Evolutionary conservation across 1,140 invertebrate genomes (phyloP).

Genomic region (Pentalonia nigronervosa): DNA sequence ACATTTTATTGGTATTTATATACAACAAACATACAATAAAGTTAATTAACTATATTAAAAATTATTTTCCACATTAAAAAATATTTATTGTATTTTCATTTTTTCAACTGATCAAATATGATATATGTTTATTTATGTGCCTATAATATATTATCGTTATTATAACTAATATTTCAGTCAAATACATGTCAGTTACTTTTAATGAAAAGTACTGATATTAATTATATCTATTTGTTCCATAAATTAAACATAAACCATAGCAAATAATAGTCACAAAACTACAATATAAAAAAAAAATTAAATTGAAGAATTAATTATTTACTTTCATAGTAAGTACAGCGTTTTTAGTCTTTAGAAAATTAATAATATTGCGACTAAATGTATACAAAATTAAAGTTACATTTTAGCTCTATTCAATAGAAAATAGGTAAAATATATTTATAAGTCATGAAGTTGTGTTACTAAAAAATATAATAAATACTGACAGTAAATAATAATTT

Average conservation of each 20-base stretch:
- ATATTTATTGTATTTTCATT: background rate
- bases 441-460: background rate
- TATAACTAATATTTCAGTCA: background rate
- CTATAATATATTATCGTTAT: background rate
- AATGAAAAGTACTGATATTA: background rate
- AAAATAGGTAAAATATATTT: background rate
- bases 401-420: background rate
- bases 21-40: background rate
- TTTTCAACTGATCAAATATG: background rate
- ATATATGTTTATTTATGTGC: background rate
- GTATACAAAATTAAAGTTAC: background rate
- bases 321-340: background rate
- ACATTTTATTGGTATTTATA: no score
- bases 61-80: background rate
- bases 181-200: background rate
- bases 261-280: background rate
- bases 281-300: background rate
- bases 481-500: background rate
- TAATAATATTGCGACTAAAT: background rate
- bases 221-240: background rate
- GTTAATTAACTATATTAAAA: background rate
- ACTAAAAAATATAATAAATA: background rate
- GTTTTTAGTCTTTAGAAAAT: background rate
- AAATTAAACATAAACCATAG: background rate
- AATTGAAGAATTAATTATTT: background rate